Evolutionary conservation across 2,113 vertebrate species (phyloP), one percentile per base, ranked within the genome.

Genomic region (Bubo scandiacus): DNA sequence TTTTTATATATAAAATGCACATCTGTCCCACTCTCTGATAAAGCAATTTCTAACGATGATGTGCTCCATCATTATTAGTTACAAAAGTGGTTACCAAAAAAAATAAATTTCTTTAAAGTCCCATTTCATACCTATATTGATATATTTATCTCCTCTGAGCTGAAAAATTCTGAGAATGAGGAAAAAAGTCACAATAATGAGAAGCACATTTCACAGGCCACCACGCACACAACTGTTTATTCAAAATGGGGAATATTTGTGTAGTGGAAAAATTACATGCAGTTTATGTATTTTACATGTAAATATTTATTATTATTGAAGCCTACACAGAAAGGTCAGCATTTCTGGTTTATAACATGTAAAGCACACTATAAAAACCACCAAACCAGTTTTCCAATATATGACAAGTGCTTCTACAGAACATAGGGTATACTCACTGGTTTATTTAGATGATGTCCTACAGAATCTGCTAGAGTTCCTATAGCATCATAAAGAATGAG

Each of bases 401-500:
- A 66, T 9, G 6, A 29, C 6, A 4, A 58, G 2, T 40, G 3
- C 6, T 70, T 77, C 45, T 58, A 62, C 5, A 90, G 30, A 88
- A 86, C 11, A 47, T n/a, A 88, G 67, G 12, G 12, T 66, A 87
- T 97, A 98, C 98, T 98, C 97, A 99, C 99, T 71, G 99, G 99
- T 97, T 99, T 99, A 94, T 99, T 99, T 97, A 99, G 98, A 97
- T 99, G 99, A 97, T 99, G 99, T 90, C 99, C 99, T 95, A 99
- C 99, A 63, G 99, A 99, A 98, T 99, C 99, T 80, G 99, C 99
- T 66, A 99, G 98, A 3, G 99, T 99, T 96, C 99, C 99, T 95
- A 99, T 99, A 92, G 99, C 99, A 83, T 99, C 99, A 62, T 99
- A 99, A 91, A 99, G 99, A 97, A 99, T 99, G 74, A 99, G 99